Conservation (phyloP, 2,797 vertebrate species). For the Hirundo rustica region DNA sequence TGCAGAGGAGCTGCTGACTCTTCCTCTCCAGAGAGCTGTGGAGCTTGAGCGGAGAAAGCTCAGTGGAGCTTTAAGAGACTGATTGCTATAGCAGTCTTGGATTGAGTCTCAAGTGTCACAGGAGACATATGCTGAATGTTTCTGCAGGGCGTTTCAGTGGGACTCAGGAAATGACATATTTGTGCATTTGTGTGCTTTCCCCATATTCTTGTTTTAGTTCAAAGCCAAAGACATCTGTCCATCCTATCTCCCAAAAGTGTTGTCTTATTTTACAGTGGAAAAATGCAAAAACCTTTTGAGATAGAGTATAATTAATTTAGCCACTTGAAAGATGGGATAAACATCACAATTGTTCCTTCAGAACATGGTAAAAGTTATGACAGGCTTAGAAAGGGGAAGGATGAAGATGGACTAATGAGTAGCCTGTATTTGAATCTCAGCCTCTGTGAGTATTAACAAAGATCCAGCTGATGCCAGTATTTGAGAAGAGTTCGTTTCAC, state of each 20-base stretch:
- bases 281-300: background rate
- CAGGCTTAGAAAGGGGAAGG: background rate
- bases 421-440: background rate
- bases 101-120: background rate
- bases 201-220: background rate
- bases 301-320: background rate
- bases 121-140: background rate
- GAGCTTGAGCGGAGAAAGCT: background rate
- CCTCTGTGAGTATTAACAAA: background rate
- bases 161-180: background rate
- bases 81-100: background rate
- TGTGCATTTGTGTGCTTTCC: background rate
- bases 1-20: background rate
- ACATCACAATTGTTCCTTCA: background rate
- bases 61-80: accelerated
- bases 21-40: background rate
- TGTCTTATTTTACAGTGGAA: background rate
- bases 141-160: background rate
- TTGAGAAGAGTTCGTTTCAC: background rate
- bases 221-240: background rate
- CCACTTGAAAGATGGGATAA: background rate
- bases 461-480: background rate
- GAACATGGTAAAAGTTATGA: background rate
- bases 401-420: background rate
- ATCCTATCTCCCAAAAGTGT: background rate